phyloP scores from a whole-genome alignment of 2,888 invertebrate genomes.

The Zygogramma bicolorata region DNA sequence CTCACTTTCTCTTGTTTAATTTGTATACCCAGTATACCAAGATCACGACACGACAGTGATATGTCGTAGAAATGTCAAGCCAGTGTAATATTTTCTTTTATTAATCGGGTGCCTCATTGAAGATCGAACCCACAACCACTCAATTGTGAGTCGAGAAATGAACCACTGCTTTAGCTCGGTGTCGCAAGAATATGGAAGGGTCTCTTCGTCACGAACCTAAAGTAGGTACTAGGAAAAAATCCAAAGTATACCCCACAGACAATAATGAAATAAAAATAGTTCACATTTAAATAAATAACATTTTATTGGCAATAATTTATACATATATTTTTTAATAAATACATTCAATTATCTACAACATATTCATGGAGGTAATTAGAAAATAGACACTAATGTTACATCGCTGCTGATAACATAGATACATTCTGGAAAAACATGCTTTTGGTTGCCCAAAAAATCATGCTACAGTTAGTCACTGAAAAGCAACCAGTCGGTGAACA shows the following conservation, averaged over 20 bases:
- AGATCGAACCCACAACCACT: too few relatives aligned
- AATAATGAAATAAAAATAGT: constrained; percentile 26
- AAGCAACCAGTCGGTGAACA: background rate
- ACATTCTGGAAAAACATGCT: constrained; percentile 4
- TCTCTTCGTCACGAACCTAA: too few relatives aligned
- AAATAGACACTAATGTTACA: constrained; percentile 14
- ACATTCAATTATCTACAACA: constrained; percentile 49
- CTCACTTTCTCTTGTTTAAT: too few relatives aligned
- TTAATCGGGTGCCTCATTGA: too few relatives aligned
- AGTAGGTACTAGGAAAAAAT: too few relatives aligned
- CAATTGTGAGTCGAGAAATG: too few relatives aligned
- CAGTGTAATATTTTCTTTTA: too few relatives aligned
- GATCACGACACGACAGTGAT: too few relatives aligned
- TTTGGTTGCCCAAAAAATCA: background rate
- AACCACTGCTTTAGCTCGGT: too few relatives aligned
- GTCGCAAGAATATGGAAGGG: too few relatives aligned
- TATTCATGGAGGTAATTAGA: constrained; percentile 38
- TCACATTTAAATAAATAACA: constrained; percentile 53
- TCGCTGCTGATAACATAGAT: background rate
- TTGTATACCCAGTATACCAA: too few relatives aligned
- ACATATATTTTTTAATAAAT: constrained; percentile 49
- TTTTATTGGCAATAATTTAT: constrained; percentile 55
- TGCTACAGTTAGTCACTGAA: background rate
- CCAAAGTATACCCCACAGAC: background rate
- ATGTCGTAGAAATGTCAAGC: too few relatives aligned